Base-by-base conservation (phyloP, 2,797 vertebrate species). In the Crenichthys baileyi region DNA sequence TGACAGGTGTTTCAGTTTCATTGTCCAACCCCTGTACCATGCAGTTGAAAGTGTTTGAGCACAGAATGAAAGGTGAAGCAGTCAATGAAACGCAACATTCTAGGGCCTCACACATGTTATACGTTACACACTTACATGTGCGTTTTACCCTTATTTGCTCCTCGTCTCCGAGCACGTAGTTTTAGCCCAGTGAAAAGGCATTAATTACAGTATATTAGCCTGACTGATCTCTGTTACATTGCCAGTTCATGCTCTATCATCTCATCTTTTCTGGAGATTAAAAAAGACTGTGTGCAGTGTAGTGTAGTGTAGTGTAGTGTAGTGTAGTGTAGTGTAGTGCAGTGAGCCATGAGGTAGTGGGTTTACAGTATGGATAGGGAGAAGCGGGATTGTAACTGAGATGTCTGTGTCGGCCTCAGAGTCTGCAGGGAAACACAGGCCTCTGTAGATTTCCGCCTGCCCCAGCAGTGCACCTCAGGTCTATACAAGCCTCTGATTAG, bases 401-500 rank as follows among this genome's bases (percentile, higher is more conserved):
- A 60, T 36, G 31, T 36, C 31, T 36, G 31, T 36, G 31, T 36
- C 50, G 20, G 50, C 13, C 16, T 4, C 31, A 70, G 46, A 79
- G 63, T 77, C n/a, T 70, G 50, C 51, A 67, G 26, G 44, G 73
- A 83, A 83, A 90, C 60, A 65, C 79, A 83, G 55, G 68, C 75
- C 72, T 80, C 83, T 85, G 75, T 87, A 87, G 79, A 80, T 89
- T 88, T 81, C 85, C 9, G 2, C 60, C 79, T 88, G 87, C 88
- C 83, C 87, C 2, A 20, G 31, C 46, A 20, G 46, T 89, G 84
- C 77, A 91, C 85, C 80, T 87, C 29, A 87, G 90, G 81, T 77
- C 76, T 85, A 84, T 86, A 84, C 74, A 74, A 87, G 79, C 8
- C 3, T 39, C 79, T 87, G 89, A 87, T 91, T 81, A 89, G 84